phyloP scores from a whole-genome alignment of 2,113 vertebrate genomes.

The Corythornis cristatus region DNA sequence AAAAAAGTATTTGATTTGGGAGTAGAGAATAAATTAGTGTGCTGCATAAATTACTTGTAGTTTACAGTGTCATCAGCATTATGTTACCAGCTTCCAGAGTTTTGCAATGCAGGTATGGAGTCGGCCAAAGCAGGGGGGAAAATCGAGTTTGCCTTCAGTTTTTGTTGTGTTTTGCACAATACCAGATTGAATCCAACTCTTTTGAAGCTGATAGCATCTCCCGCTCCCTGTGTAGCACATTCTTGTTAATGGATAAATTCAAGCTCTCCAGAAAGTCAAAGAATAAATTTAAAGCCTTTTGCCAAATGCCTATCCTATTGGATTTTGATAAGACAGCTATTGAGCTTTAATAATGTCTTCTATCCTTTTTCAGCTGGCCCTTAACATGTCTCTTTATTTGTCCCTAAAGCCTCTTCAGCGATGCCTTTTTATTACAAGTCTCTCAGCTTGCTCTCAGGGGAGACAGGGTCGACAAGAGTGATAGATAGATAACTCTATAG shows the following conservation, averaged over 20 bases:
- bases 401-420: slow-evolving; percentile 86
- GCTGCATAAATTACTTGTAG: neutral
- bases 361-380: slow-evolving; percentile 81
- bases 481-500: slow-evolving; percentile 86
- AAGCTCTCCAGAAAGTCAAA: slow-evolving; percentile 78
- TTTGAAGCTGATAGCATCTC: slow-evolving; percentile 78
- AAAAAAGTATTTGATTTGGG: neutral
- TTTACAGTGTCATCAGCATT: neutral
- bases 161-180: slow-evolving; percentile 31
- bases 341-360: slow-evolving; percentile 86
- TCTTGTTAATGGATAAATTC: slow-evolving; percentile 81
- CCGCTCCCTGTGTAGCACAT: slow-evolving; percentile 68
- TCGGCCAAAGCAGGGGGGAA: neutral
- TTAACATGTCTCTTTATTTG: slow-evolving; percentile 85
- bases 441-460: slow-evolving; percentile 80
- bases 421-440: slow-evolving; percentile 85
- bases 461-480: slow-evolving; percentile 78
- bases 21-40: neutral
- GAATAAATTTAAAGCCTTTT: slow-evolving; percentile 82
- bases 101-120: neutral
- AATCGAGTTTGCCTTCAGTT: slow-evolving; percentile 2
- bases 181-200: slow-evolving; percentile 71
- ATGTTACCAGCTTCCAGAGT: neutral
- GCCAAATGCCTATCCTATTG: slow-evolving; percentile 84
- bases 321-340: slow-evolving; percentile 90